These are phyloP conservation scores for Deilephila porcellus DNA, from an alignment of 2,888 invertebrate genomes.

Conservation along the genomic window DNA sequence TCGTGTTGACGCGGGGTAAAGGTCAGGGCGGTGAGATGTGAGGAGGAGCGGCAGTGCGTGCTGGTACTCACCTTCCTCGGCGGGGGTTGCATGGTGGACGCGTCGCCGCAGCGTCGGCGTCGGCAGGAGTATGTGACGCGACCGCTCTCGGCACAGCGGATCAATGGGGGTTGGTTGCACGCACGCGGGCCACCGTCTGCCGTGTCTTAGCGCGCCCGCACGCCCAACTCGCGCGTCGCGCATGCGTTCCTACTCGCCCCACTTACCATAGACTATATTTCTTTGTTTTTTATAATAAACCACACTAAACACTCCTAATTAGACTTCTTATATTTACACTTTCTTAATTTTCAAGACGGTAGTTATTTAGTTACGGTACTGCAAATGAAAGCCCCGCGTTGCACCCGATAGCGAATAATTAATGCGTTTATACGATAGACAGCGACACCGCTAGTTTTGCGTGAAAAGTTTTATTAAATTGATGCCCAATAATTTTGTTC, in stretches of 20 bases:
- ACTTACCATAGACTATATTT: slow-evolving; percentile 37
- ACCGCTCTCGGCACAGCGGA: slow-evolving; percentile 44
- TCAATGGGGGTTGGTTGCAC: slow-evolving; percentile 60
- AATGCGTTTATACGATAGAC: not conserved
- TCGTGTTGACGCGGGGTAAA: slow-evolving; percentile 33
- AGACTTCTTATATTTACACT: not conserved
- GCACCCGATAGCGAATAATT: not conserved
- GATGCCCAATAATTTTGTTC: not conserved
- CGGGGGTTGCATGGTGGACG: slow-evolving; percentile 90
- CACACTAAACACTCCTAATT: not conserved
- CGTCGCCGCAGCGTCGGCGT: slow-evolving; percentile 40
- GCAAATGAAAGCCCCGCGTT: not conserved
- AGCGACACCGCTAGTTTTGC: not conserved
- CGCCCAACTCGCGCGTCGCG: slow-evolving; percentile 44
- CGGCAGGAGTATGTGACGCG: slow-evolving; percentile 42
- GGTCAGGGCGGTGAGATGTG: slow-evolving; percentile 10
- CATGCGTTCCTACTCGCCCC: slow-evolving; percentile 47
- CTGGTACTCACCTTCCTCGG: slow-evolving; percentile 90
- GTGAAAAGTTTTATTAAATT: slow-evolving; percentile 3
- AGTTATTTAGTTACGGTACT: not conserved
- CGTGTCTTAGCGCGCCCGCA: slow-evolving; percentile 47
- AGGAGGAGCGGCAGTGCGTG: slow-evolving; percentile 27
- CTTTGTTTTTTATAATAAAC: slow-evolving; percentile 22
- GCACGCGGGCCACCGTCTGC: slow-evolving; percentile 61
- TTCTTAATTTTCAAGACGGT: not conserved